Evolutionary conservation across 2,888 invertebrate genomes (phyloP), one percentile per base, ranked within the genome.

Genomic region (Pollenia amentaria): DNA sequence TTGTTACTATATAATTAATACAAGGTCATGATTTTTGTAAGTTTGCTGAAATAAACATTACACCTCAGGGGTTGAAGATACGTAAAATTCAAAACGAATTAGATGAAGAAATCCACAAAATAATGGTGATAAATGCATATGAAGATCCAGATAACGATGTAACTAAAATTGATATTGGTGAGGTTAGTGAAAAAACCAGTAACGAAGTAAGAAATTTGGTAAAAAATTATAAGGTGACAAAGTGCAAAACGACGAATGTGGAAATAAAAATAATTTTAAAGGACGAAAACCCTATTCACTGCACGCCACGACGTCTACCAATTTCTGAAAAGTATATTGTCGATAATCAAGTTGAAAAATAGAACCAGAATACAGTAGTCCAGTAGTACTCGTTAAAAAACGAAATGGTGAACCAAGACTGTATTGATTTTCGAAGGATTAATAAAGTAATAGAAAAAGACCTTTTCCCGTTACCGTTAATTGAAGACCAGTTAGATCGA

Each of bases 401-500:
- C n/a, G n/a, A n/a, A n/a, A n/a, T n/a, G n/a, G n/a, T n/a, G n/a
- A n/a, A n/a, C n/a, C n/a, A n/a, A n/a, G n/a, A n/a, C n/a, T n/a
- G n/a, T n/a, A n/a, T n/a, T n/a, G n/a, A n/a, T n/a, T n/a, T n/a
- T n/a, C n/a, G n/a, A n/a, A n/a, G n/a, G n/a, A n/a, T n/a, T n/a
- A n/a, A n/a, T n/a, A n/a, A n/a, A n/a, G n/a, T n/a, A n/a, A n/a
- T n/a, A n/a, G n/a, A n/a, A n/a, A n/a, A n/a, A 79, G 91, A 88
- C 72, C 88, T 73, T 76, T 90, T 88, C 69, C 91, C 91, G 0
- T 42, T 91, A 29, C 91, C 91, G 0, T 42, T 89, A 14, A 90
- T 91, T 8, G 90, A 92, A 14, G 92, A 92, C 48, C 89, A 89
- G 65, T 44, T 92, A 4, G 89, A 91, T 44, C 87, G 88, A 42